Evolutionary conservation across 2,888 invertebrate species (phyloP).

Genomic region (Neoitamus cyanurus): DNA sequence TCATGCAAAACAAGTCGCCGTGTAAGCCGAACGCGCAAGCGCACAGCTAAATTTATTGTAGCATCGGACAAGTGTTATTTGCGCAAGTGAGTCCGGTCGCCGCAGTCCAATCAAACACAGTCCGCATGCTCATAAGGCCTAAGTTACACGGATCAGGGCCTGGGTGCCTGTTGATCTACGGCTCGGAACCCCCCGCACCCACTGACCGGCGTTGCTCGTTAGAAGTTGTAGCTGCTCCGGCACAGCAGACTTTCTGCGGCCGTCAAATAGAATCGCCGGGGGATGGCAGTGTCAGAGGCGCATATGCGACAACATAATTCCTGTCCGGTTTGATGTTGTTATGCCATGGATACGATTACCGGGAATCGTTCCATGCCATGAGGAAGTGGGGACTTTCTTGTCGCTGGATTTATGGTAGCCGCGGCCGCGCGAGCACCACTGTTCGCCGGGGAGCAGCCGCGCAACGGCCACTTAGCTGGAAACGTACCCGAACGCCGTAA

Average conservation of each 20-base stretch:
- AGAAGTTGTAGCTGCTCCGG: background rate
- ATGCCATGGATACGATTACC: constrained; percentile 41
- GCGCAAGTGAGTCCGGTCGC: constrained; percentile 38
- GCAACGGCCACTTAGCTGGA: constrained; percentile 25
- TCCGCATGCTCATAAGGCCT: constrained; percentile 34
- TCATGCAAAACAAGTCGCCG: constrained; percentile 17
- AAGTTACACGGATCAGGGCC: constrained; percentile 13
- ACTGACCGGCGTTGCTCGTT: background rate
- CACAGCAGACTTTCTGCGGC: background rate
- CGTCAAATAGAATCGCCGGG: constrained; percentile 36
- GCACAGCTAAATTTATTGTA: constrained; percentile 37
- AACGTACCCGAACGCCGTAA: constrained; percentile 34
- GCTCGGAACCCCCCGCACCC: background rate
- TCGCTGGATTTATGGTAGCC: constrained; percentile 37
- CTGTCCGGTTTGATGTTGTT: constrained; percentile 46
- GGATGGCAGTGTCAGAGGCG: constrained; percentile 46
- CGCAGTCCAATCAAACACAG: constrained; percentile 42
- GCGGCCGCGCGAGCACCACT: background rate
- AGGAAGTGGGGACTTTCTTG: constrained; percentile 44
- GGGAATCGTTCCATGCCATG: constrained; percentile 34
- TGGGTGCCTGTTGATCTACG: constrained; percentile 34
- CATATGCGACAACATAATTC: constrained; percentile 45
- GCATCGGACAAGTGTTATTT: constrained; percentile 43
- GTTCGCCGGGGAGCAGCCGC: background rate
- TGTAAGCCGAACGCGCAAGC: constrained; percentile 27